Evolutionary conservation across 2,797 vertebrate species (phyloP).

Genomic region (Ctenochaetus hawaiiensis): DNA sequence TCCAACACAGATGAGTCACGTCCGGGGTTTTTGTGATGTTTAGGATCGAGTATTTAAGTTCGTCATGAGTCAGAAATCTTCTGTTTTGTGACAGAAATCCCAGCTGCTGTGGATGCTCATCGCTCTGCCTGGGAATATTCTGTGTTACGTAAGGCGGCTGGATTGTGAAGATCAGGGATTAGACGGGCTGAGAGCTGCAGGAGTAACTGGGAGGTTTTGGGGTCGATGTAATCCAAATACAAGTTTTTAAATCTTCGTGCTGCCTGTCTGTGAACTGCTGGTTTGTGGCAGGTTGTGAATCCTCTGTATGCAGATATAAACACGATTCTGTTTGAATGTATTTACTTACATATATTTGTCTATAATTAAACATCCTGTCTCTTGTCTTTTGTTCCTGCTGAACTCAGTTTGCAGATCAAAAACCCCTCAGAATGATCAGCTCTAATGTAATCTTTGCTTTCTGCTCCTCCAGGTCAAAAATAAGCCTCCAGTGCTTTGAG

Average conservation of each 20-base stretch:
- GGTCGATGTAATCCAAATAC: constrained; percentile 39
- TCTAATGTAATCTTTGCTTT: neutral
- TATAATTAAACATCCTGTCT: constrained; percentile 54
- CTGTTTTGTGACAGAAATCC: no score
- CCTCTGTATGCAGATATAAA: constrained; percentile 42
- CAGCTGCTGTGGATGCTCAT: neutral
- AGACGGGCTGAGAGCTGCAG: constrained; percentile 50
- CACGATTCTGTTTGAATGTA: constrained; percentile 67
- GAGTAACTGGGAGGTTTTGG: constrained; percentile 16
- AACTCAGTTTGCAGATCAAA: constrained; percentile 21
- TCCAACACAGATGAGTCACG: neutral
- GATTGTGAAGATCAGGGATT: constrained; percentile 54
- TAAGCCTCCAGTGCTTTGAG: no score
- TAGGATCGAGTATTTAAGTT: no score
- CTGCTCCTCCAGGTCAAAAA: neutral
- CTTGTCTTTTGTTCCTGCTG: constrained; percentile 55
- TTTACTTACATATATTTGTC: constrained; percentile 71
- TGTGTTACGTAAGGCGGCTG: constrained; percentile 40
- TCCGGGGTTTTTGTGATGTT: neutral
- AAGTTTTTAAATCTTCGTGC: constrained; percentile 40
- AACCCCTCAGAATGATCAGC: accelerated
- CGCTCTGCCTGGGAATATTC: constrained; percentile 3
- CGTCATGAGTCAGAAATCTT: no score
- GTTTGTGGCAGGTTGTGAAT: constrained; percentile 39
- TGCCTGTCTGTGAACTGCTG: constrained; percentile 53